Conservation (phyloP, 2,888 invertebrate species). For the Brenthis daphne region DNA sequence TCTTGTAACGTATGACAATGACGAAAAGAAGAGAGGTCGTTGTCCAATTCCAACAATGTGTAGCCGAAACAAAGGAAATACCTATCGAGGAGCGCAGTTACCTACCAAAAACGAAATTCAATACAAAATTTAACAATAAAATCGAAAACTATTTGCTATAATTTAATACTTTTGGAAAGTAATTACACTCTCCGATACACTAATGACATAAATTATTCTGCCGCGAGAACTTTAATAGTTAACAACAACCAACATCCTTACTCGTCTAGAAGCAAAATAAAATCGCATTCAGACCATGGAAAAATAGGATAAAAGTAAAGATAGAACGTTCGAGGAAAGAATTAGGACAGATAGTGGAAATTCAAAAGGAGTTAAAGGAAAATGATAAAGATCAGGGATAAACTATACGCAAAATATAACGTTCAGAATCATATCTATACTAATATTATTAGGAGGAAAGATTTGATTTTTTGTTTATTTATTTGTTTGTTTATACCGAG, state of each 20-base stretch:
- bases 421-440: neutral
- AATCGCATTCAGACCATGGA: no score
- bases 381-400: conserved; percentile 14
- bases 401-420: conserved; percentile 14
- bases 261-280: no score
- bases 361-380: neutral
- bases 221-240: conserved; percentile 2
- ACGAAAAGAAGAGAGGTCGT: neutral
- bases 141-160: neutral
- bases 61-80: conserved; percentile 3
- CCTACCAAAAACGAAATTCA: neutral
- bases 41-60: neutral
- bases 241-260: neutral
- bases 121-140: neutral
- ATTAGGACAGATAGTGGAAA: no score
- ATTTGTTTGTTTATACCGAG: no score
- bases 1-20: no score
- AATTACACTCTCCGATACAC: neutral
- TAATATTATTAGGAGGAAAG: no score
- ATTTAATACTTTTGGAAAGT: neutral
- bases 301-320: no score
- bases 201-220: conserved; percentile 5
- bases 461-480: no score
- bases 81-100: conserved; percentile 7
- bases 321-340: no score